Evolutionary conservation across 2,888 invertebrate genomes (phyloP), one percentile per base, ranked within the genome.

Genomic region (Lasioglossum zephyrum): DNA sequence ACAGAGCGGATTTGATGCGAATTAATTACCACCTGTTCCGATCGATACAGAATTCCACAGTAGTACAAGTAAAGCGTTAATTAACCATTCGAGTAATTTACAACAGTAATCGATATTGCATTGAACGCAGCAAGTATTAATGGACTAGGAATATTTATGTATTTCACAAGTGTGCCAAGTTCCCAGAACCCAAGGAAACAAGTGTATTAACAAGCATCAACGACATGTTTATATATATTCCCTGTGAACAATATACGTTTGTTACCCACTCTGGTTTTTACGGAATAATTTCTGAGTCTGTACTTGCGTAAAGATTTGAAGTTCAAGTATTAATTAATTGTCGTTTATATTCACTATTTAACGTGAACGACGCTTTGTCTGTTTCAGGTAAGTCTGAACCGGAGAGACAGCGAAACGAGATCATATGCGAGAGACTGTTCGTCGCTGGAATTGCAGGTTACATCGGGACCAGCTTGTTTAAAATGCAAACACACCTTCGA

Each of bases 321-420:
- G 26, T 26, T 60, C 26, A 18, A 8, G 22, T 36, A 36, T 36
- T 36, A 66, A 36, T 66, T 66, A 13, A 4, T 16, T 31, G 18
- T 44, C 16, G 31, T 74, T 36, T 74, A 53, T 39, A 53, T 39
- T n/a, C 41, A 63, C 22, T 60, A 13, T 47, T 11, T 72, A 63
- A 73, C 18, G 8, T 26, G 36, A 22, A 8, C 22, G 4, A 49
- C 22, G 39, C 26, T 13, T 75, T 75, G 69, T 75, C 75, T 80
- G 80, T 80, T 80, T 26, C 75, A 80, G 80, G 80, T 80, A 53
- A 80, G 80, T 66, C 66, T 5, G 63, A 79, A n/a, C 6, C 31
- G 26, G 11, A 18, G 18, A n/a, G 16, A 22, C 57, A 44, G 60
- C 13, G 36, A 4, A 36, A 47, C n/a, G 26, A 18, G 26, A 41